These are phyloP conservation scores for Nephrotoma guestfalica DNA, from an alignment of 2,888 invertebrate genomes.

Conservation along the genomic window DNA sequence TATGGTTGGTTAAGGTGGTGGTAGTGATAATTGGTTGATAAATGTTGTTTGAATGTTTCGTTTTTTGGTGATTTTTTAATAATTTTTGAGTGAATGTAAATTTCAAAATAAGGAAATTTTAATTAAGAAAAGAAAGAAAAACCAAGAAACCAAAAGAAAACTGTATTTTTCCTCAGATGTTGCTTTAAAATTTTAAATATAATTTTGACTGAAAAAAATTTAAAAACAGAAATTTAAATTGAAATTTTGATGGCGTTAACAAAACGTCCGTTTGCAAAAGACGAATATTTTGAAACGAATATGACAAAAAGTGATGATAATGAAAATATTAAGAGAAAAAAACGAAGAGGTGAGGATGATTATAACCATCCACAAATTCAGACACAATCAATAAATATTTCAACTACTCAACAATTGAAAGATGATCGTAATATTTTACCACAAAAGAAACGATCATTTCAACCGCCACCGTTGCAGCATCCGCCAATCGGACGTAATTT, in stretches of 20 bases:
- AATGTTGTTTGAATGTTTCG: not conserved
- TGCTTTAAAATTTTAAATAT: not conserved
- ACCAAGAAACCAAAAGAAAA: not conserved
- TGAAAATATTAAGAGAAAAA: conserved; percentile 28
- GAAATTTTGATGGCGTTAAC: conserved; percentile 26
- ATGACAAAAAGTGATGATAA: conserved; percentile 19
- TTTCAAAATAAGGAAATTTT: not conserved
- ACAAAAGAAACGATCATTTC: conserved; percentile 27
- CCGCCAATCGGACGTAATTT: conserved; percentile 8
- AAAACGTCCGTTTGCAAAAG: conserved; percentile 31
- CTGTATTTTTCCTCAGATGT: not conserved
- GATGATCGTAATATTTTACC: conserved; percentile 21
- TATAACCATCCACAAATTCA: conserved; percentile 8
- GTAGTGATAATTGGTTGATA: not conserved
- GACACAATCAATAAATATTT: conserved; percentile 1
- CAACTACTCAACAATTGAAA: conserved; percentile 6
- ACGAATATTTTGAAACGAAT: conserved; percentile 19
- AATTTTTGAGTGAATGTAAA: not conserved
- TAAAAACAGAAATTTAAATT: not conserved
- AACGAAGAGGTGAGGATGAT: conserved; percentile 31
- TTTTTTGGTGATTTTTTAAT: not conserved
- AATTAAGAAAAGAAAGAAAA: not conserved
- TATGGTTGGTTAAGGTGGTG: not conserved
- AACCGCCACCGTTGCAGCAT: not conserved
- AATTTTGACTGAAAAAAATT: not conserved